Percentiles rank a stretch among this genome's conserved stretches.
Evolutionary conservation across 2,888 invertebrate species (phyloP).

Genomic region (Elgonia sp.): DNA sequence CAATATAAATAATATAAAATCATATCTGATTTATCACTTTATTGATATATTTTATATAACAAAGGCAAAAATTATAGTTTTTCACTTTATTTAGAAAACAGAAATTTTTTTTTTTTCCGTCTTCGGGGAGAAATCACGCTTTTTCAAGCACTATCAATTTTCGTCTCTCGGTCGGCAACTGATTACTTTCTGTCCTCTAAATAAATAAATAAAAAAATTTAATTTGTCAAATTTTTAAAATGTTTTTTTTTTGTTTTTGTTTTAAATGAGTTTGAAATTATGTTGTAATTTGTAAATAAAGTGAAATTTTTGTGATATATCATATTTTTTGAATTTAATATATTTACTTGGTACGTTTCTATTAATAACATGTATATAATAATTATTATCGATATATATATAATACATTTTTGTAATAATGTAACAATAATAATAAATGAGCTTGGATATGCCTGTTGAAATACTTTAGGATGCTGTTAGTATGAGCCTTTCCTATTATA

Average conservation of each 20-base stretch:
- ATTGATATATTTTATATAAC: no score
- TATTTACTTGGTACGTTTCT: constrained; percentile 47
- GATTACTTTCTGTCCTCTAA: background rate
- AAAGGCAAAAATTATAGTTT: no score
- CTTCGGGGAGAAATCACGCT: no score
- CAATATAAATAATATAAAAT: background rate
- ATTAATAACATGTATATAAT: constrained; percentile 78
- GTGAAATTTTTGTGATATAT: background rate
- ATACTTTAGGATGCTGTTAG: constrained; percentile 79
- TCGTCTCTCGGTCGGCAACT: no score
- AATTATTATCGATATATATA: constrained; percentile 82
- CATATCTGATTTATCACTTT: background rate
- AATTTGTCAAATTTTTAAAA: background rate
- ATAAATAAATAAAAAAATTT: background rate
- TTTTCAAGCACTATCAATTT: no score
- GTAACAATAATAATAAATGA: constrained; percentile 83
- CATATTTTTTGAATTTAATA: constrained; percentile 17
- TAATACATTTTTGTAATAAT: constrained; percentile 78
- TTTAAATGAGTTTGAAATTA: background rate
- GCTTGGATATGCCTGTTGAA: constrained; percentile 83
- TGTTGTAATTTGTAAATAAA: no score
- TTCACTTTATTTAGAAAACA: no score
- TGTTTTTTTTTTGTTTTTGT: background rate
- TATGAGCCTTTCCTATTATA: constrained; percentile 75
- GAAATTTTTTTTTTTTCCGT: no score